Conservation (phyloP, 2,797 vertebrate genomes). For the Bryconaethiops microstoma region DNA sequence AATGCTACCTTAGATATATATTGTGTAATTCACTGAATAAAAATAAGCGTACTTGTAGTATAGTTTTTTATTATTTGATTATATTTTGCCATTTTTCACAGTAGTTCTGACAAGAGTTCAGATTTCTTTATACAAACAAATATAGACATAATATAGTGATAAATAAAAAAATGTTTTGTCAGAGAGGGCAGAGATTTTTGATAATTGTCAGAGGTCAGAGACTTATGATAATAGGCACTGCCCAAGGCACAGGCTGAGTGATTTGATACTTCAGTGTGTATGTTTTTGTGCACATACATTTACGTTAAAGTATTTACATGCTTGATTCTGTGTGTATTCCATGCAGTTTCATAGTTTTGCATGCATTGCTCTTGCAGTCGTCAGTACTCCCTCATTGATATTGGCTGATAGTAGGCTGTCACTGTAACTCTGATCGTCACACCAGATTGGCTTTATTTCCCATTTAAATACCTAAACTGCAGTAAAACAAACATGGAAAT, state of each 20-base stretch:
- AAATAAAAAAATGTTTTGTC: not conserved
- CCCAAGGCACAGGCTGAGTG: not conserved
- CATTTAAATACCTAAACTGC: not conserved
- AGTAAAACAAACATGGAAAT: not conserved
- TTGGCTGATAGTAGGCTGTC: slow-evolving; percentile 25
- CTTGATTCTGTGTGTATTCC: slow-evolving; percentile 11
- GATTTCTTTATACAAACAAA: too few relatives aligned
- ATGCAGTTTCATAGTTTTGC: slow-evolving; percentile 1
- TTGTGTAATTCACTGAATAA: too few relatives aligned
- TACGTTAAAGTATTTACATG: not conserved
- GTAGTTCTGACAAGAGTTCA: too few relatives aligned
- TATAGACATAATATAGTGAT: too few relatives aligned
- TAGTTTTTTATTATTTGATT: too few relatives aligned
- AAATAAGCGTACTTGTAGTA: too few relatives aligned
- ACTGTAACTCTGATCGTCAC: not conserved
- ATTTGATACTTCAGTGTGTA: not conserved
- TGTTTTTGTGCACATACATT: not conserved
- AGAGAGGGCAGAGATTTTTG: too few relatives aligned
- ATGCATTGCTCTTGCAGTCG: not conserved
- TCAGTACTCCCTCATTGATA: not conserved
- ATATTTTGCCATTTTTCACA: too few relatives aligned
- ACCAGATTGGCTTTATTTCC: not conserved
- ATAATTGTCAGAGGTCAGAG: not conserved
- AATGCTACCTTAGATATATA: too few relatives aligned
- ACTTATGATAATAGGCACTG: not conserved